These are phyloP conservation scores for Gobio occitaniae DNA, from an alignment of 2,797 vertebrate species.

Conservation along the genomic window DNA sequence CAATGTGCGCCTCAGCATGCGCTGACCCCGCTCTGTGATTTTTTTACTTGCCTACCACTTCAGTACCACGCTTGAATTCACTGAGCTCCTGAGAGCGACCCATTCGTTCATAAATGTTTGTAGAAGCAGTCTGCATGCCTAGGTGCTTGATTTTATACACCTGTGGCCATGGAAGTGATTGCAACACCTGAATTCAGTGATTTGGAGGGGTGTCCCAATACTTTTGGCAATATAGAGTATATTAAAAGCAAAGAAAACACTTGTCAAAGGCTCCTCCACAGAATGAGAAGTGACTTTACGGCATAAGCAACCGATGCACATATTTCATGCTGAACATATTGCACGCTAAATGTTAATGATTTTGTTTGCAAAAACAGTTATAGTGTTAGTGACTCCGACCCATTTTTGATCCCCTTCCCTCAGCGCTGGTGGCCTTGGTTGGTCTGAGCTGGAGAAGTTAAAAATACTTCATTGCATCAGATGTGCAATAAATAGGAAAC, in stretches of 20 bases:
- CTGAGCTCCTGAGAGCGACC: too few relatives aligned
- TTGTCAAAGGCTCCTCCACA: background rate
- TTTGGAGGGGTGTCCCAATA: too few relatives aligned
- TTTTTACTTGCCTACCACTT: too few relatives aligned
- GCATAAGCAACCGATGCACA: background rate
- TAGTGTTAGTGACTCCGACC: constrained; percentile 41
- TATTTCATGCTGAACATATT: background rate
- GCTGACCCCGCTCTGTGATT: too few relatives aligned
- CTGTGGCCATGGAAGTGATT: too few relatives aligned
- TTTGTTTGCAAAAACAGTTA: constrained; percentile 24
- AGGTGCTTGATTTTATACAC: too few relatives aligned
- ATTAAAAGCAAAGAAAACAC: background rate
- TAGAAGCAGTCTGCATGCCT: too few relatives aligned
- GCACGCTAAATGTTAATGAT: constrained; percentile 22
- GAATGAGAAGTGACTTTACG: background rate
- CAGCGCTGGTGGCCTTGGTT: constrained; percentile 21
- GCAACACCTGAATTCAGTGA: too few relatives aligned
- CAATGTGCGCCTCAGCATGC: too few relatives aligned
- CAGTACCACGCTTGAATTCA: too few relatives aligned
- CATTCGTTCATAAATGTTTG: too few relatives aligned
- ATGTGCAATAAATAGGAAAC: constrained; percentile 39
- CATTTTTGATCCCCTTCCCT: constrained; percentile 38
- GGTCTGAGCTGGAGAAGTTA: constrained; percentile 38
- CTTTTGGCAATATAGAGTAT: too few relatives aligned
- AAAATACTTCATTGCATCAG: constrained; percentile 53